Base-by-base conservation (phyloP, 2,888 invertebrate genomes). In the Apoda limacodes region DNA sequence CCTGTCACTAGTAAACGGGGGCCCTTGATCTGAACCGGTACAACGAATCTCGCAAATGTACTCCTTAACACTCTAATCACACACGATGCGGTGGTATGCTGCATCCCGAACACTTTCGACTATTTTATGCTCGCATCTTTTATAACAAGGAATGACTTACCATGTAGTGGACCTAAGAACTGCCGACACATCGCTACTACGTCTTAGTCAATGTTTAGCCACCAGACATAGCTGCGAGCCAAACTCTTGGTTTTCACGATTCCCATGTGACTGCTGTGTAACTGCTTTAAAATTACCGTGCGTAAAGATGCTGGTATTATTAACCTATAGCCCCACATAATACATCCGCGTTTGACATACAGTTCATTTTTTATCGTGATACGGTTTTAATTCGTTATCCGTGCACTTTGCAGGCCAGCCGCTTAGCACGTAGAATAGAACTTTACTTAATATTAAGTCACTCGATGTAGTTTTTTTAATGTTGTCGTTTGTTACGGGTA, bases 211-310 rank as follows among this genome's bases (percentile, higher is more conserved):
- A 48, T 22, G n/a, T 25, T 33, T 3, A 42, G 41, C 46, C 45
- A 48, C 20, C 43, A 50, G 2, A 47, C 40, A 20, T 43, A 47
- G 20, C 29, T 41, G 1, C 45, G 30, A 1, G 42, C 38, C 3
- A 42, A 25, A 21, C 31, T 35, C 39, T 48, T 45, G 42, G 45
- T 48, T 34, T 46, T n/a, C n/a, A n/a, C n/a, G n/a, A n/a, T n/a
- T n/a, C n/a, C n/a, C n/a, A n/a, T n/a, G n/a, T n/a, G n/a, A n/a
- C n/a, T n/a, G n/a, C n/a, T n/a, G n/a, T n/a, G n/a, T n/a, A n/a
- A n/a, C n/a, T n/a, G n/a, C n/a, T 40, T 9, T 13, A 39, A 19
- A 15, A 36, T 21, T 6, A 11, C 10, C 1, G 13, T 6, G 9
- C 26, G 10, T n/a, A 27, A 36, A 3, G n/a, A 4, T 1, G 19